Percentiles rank a stretch among this genome's conserved stretches.
These are phyloP conservation scores for Tachuris rubrigastra DNA, from an alignment of 2,113 vertebrate genomes.

Conservation along the genomic window DNA sequence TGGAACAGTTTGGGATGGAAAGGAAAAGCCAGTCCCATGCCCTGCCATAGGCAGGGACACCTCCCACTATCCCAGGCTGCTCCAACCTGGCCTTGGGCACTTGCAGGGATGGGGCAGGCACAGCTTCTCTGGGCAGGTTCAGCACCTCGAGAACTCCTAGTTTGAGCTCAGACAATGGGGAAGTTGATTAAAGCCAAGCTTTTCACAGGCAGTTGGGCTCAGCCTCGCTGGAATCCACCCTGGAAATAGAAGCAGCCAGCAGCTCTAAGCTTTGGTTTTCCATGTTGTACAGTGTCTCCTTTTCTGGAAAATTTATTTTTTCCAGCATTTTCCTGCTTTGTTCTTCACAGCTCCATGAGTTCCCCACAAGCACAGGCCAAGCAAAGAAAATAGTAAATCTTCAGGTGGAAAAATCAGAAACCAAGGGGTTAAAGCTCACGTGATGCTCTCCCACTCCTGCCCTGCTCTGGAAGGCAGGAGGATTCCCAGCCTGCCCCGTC, in stretches of 20 bases:
- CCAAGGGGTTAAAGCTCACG: no score
- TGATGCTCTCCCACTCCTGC: no score
- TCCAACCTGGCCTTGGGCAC: no score
- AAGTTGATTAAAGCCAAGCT: neutral
- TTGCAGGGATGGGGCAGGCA: no score
- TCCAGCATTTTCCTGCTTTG: neutral
- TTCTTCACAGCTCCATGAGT: no score
- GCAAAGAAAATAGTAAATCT: no score
- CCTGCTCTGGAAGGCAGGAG: no score
- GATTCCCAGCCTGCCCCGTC: no score
- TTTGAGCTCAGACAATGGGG: neutral
- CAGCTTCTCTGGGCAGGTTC: neutral
- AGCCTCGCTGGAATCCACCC: neutral
- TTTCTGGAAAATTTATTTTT: neutral
- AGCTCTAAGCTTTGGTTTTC: neutral
- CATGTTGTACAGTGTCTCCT: neutral
- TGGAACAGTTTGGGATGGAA: neutral
- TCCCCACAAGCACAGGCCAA: no score
- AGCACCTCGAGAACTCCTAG: neutral
- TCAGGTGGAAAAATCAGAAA: no score
- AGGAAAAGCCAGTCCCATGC: no score
- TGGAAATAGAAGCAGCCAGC: fast-evolving
- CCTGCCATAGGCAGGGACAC: no score
- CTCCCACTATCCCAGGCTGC: neutral
- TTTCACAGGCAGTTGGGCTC: neutral